Evolutionary conservation across 2,888 invertebrate species (phyloP).

Genomic region (Melipona beecheii): DNA sequence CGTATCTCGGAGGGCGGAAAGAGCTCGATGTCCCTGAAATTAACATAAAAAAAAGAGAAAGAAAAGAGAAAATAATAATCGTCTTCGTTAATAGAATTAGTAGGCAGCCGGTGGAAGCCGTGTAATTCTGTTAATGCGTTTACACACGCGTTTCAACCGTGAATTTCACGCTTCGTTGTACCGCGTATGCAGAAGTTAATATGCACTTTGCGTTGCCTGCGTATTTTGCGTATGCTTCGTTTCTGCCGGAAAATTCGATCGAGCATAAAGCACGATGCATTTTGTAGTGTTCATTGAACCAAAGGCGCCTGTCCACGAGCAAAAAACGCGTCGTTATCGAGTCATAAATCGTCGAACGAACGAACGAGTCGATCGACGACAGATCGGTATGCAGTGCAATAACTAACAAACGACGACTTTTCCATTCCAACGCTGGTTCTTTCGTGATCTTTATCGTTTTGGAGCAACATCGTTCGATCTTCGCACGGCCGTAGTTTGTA

Average conservation of each 20-base stretch:
- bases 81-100: conserved; percentile 28
- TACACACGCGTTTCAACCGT: conserved; percentile 44
- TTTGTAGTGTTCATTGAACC: background rate
- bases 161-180: conserved; percentile 47
- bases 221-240: background rate
- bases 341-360: background rate
- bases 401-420: background rate
- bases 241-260: background rate
- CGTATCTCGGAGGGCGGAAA: background rate
- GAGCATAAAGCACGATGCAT: background rate
- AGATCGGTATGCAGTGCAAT: background rate
- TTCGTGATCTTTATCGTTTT: conserved; percentile 5
- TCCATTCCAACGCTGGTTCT: background rate
- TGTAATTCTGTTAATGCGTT: conserved; percentile 50
- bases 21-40: background rate
- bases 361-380: background rate
- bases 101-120: conserved; percentile 10
- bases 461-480: conserved; percentile 4
- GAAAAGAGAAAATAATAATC: background rate
- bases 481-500: background rate
- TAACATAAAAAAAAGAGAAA: background rate
- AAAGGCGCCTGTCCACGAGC: background rate
- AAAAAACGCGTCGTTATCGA: background rate
- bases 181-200: conserved; percentile 28
- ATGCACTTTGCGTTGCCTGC: conserved; percentile 9